Evolutionary conservation across 2,797 vertebrate species (phyloP).

Genomic region (Gila robusta): DNA sequence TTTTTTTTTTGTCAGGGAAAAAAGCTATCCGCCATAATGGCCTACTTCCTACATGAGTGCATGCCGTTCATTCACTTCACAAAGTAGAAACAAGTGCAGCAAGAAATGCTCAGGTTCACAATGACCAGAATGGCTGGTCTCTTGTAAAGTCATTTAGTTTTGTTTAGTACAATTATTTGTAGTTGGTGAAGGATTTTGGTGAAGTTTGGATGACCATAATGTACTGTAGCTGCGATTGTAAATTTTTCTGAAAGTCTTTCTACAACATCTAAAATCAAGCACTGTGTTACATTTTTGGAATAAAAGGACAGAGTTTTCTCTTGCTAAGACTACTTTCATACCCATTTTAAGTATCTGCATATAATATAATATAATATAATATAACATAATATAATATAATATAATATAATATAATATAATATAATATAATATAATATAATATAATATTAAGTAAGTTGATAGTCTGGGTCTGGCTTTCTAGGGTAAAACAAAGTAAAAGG

Average conservation of each 20-base stretch:
- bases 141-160: neutral
- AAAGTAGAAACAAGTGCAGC: slow-evolving; percentile 51
- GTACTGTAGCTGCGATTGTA: neutral
- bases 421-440: neutral
- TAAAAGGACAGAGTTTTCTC: too few relatives aligned
- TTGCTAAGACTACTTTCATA: too few relatives aligned
- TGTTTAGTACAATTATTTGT: neutral
- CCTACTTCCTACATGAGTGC: slow-evolving; percentile 47
- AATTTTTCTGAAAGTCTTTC: neutral
- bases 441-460: neutral
- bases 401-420: neutral
- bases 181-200: neutral
- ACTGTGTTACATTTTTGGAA: neutral
- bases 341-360: too few relatives aligned
- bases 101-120: slow-evolving; percentile 55
- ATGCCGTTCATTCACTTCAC: slow-evolving; percentile 46
- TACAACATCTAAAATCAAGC: neutral
- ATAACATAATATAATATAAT: neutral
- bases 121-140: slow-evolving; percentile 23
- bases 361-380: too few relatives aligned
- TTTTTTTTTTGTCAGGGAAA: slow-evolving; percentile 55
- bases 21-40: slow-evolving; percentile 54
- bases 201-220: neutral
- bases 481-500: neutral
- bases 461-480: neutral